phyloP scores from a whole-genome alignment of 2,113 vertebrate genomes.

The Bufo gargarizans region DNA sequence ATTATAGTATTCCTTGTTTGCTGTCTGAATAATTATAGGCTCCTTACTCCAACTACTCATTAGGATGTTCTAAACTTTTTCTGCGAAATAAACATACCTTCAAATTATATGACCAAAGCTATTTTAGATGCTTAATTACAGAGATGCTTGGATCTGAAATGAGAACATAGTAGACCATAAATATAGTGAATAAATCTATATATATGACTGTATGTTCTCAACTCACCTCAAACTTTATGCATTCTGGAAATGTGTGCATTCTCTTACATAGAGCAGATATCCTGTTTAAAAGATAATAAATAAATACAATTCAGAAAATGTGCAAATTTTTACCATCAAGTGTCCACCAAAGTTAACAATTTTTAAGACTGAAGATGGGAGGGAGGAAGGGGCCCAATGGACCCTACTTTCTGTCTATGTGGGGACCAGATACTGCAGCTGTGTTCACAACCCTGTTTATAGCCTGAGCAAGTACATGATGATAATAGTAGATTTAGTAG shows the following conservation, averaged over 20 bases:
- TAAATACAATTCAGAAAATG: too few relatives aligned
- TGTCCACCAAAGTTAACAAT: too few relatives aligned
- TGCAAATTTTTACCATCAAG: too few relatives aligned
- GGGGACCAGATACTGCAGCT: too few relatives aligned
- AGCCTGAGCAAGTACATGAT: too few relatives aligned
- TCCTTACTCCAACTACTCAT: conserved; percentile 2
- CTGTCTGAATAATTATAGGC: conserved; percentile 3
- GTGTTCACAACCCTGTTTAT: too few relatives aligned
- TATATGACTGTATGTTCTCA: not conserved
- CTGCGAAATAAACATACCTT: not conserved
- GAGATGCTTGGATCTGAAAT: conserved; percentile 9
- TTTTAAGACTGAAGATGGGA: too few relatives aligned
- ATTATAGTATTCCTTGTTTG: not conserved
- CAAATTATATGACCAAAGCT: conserved; percentile 19
- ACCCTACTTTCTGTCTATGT: too few relatives aligned
- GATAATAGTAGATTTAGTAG: too few relatives aligned
- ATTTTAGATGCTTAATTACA: conserved; percentile 9
- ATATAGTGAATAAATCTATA: not conserved
- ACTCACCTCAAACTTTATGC: not conserved
- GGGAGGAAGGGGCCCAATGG: too few relatives aligned
- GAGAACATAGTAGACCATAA: not conserved
- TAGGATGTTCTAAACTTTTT: not conserved
- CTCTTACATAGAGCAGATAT: not conserved
- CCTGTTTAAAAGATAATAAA: not conserved
- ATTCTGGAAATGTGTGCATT: not conserved